A percentile compares a stretch with the other conserved stretches of the same genome.
These are phyloP conservation scores for Emydocephalus ijimae DNA, from an alignment of 2,113 vertebrate genomes.

Conservation along the genomic window DNA sequence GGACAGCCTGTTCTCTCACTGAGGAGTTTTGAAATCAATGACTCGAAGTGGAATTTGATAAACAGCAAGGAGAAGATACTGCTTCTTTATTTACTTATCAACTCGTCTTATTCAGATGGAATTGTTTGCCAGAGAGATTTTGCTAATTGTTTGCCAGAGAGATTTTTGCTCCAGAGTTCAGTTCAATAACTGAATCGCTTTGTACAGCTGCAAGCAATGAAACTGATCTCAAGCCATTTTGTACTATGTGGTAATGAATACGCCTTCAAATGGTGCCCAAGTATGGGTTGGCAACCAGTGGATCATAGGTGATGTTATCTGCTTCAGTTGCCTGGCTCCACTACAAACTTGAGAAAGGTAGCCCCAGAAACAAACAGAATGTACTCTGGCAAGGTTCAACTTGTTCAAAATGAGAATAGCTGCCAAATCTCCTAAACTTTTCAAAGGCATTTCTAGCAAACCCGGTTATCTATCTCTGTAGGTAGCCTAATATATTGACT, in stretches of 20 bases:
- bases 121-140: not conserved
- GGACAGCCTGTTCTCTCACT: not conserved
- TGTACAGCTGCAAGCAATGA: not conserved
- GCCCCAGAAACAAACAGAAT: not conserved
- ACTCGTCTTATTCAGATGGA: not conserved
- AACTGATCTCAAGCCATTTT: not conserved
- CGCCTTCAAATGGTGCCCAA: not conserved
- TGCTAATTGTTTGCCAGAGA: not conserved
- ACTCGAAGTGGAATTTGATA: not conserved
- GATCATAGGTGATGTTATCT: not conserved
- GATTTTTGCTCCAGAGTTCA: not conserved
- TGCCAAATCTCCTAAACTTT: not conserved
- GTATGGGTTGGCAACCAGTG: not conserved
- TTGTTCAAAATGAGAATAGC: not conserved
- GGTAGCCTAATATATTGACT: not conserved
- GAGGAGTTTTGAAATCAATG: not conserved
- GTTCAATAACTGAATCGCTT: not conserved
- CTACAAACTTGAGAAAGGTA: not conserved
- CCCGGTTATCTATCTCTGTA: not conserved
- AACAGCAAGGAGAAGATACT: not conserved
- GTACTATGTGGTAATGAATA: not conserved
- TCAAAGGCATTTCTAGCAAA: not conserved
- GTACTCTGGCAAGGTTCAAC: not conserved
- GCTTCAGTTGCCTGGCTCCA: not conserved
- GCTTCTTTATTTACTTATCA: not conserved